Evolutionary conservation across 2,888 invertebrate genomes (phyloP).

Genomic region (Perizoma flavofasciatum): DNA sequence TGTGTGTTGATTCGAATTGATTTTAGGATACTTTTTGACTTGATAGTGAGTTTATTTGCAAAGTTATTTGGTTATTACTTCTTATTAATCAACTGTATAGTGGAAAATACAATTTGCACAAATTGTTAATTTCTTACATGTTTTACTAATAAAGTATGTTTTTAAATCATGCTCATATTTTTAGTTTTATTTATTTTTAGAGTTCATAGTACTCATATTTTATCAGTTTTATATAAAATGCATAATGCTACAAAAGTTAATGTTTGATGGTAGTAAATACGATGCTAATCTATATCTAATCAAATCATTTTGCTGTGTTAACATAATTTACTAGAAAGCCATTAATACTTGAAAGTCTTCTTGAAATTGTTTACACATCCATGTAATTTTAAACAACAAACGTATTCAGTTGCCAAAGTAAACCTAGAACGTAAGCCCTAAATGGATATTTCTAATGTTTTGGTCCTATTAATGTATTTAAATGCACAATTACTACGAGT

Average conservation of each 20-base stretch:
- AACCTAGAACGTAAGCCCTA: slow-evolving; percentile 1
- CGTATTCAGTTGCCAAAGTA: slow-evolving; percentile 29
- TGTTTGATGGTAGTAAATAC: no score
- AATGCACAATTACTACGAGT: neutral
- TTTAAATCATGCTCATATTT: slow-evolving; percentile 25
- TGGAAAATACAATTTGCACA: slow-evolving; percentile 35
- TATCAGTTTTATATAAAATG: neutral
- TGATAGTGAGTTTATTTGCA: slow-evolving; percentile 17
- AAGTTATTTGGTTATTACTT: slow-evolving; percentile 19
- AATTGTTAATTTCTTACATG: slow-evolving; percentile 31
- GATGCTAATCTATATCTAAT: no score
- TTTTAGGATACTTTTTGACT: slow-evolving; percentile 25
- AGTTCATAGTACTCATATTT: slow-evolving; percentile 6
- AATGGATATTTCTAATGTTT: neutral
- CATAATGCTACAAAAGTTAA: no score
- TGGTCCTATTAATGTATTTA: neutral
- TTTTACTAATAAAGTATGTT: slow-evolving; percentile 39
- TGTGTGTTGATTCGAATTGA: slow-evolving; percentile 6
- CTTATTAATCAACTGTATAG: slow-evolving; percentile 14
- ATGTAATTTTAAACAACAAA: neutral
- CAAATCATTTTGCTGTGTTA: neutral
- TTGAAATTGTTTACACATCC: neutral
- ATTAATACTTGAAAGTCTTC: neutral
- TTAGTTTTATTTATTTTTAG: slow-evolving; percentile 30
- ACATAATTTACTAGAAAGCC: neutral